A percentile compares a stretch with the other conserved stretches of the same genome.
Conservation (phyloP, 1,140 invertebrate genomes). For the Euborellia annulipes region DNA sequence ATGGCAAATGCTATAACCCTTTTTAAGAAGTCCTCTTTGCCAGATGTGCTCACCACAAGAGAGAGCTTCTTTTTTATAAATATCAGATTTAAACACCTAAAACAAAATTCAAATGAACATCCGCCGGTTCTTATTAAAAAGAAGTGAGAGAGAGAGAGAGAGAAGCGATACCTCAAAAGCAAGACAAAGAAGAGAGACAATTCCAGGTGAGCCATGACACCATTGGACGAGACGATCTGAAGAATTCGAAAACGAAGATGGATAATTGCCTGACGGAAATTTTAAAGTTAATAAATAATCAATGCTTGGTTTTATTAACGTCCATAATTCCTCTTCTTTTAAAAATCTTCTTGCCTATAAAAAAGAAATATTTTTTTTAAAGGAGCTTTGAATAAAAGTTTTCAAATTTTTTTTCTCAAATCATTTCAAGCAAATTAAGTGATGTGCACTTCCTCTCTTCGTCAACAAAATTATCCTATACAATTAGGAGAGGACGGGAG, state of each 20-base stretch:
- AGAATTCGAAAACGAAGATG: slow-evolving; percentile 52
- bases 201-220: slow-evolving; percentile 89
- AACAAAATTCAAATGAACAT: slow-evolving; percentile 13
- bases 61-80: slow-evolving; percentile 56
- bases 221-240: slow-evolving; percentile 80
- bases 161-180: slow-evolving; percentile 64
- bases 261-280: slow-evolving; percentile 69
- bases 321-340: slow-evolving; percentile 34
- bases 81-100: slow-evolving; percentile 51
- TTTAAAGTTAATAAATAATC: slow-evolving; percentile 41
- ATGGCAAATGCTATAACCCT: slow-evolving; percentile 86
- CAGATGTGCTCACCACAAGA: slow-evolving; percentile 66
- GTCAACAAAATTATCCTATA: too few relatives aligned
- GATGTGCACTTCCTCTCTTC: too few relatives aligned
- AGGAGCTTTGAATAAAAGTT: too few relatives aligned
- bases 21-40: slow-evolving; percentile 67
- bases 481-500: too few relatives aligned
- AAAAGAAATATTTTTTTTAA: too few relatives aligned
- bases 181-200: slow-evolving; percentile 54
- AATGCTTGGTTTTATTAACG: slow-evolving; percentile 41
- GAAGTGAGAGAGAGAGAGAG: too few relatives aligned
- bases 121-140: too few relatives aligned
- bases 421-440: too few relatives aligned
- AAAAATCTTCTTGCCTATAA: slow-evolving; percentile 22
- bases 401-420: too few relatives aligned